Evolutionary conservation across 2,113 vertebrate species (phyloP).

Genomic region (Carettochelys insculpta): DNA sequence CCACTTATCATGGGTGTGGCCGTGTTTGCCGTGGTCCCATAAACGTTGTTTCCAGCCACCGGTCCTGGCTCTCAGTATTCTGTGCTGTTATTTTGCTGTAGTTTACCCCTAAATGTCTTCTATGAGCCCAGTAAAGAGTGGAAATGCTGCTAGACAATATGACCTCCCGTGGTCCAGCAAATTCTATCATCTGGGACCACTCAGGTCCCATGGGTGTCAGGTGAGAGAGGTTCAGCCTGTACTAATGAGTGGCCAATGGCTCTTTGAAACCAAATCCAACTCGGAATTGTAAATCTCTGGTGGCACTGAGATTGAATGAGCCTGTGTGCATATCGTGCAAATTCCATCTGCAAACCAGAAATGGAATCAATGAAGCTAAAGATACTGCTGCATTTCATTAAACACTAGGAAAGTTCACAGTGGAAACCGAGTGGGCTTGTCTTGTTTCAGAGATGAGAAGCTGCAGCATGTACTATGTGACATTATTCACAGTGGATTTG

Average conservation of each 20-base stretch:
- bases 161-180: too few relatives aligned
- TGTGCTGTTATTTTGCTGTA: too few relatives aligned
- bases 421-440: neutral
- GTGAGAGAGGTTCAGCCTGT: too few relatives aligned
- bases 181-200: too few relatives aligned
- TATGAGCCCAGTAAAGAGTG: too few relatives aligned
- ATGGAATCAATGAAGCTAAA: neutral
- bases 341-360: neutral
- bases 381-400: neutral
- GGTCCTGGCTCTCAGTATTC: too few relatives aligned
- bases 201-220: too few relatives aligned
- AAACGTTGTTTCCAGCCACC: too few relatives aligned
- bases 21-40: too few relatives aligned
- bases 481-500: neutral
- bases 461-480: neutral
- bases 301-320: neutral
- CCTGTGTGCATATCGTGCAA: neutral
- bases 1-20: too few relatives aligned
- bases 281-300: neutral
- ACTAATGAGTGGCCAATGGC: neutral
- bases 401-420: neutral
- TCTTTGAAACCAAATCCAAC: neutral
- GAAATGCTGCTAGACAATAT: too few relatives aligned
- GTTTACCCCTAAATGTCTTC: too few relatives aligned
- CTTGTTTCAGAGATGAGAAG: neutral